Percentiles rank a stretch among this genome's conserved stretches.
Conservation (phyloP, 2,797 vertebrate species). For the Melanogrammus aeglefinus region DNA sequence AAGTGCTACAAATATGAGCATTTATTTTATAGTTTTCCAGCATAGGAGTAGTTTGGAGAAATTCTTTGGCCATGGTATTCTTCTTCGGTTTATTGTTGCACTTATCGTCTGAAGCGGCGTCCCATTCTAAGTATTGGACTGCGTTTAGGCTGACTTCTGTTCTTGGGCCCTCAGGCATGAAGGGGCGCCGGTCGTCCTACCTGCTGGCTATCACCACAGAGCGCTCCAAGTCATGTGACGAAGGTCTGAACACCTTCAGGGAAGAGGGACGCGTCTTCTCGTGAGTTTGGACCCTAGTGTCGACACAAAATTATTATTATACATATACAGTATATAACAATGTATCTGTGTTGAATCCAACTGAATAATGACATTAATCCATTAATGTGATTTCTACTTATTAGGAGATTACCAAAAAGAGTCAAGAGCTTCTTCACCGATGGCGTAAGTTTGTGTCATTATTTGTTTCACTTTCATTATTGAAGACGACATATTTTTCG, state of each 20-base stretch:
- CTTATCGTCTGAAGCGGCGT: background rate
- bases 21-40: background rate
- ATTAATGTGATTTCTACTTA: slow-evolving; percentile 28
- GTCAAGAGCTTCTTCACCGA: slow-evolving; percentile 96
- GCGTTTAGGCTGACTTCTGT: background rate
- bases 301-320: background rate
- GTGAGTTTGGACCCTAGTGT: slow-evolving; percentile 66
- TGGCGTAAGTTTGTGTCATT: slow-evolving; percentile 77
- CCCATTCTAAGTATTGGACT: background rate
- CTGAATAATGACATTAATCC: background rate
- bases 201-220: slow-evolving; percentile 93
- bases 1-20: background rate
- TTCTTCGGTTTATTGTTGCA: background rate
- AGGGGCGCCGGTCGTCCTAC: slow-evolving; percentile 92
- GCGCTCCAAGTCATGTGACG: slow-evolving; percentile 97
- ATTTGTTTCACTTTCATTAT: background rate
- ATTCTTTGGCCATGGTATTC: no score
- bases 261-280: slow-evolving; percentile 85
- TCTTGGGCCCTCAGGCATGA: slow-evolving; percentile 78
- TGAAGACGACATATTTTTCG: background rate
- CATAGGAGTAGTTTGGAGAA: background rate
- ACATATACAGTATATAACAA: background rate
- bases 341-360: background rate
- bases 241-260: slow-evolving; percentile 91
- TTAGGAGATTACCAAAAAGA: slow-evolving; percentile 88